Evolutionary conservation across 2,797 vertebrate species (phyloP), one percentile per base, ranked within the genome.

Genomic region (Ataeniobius toweri): DNA sequence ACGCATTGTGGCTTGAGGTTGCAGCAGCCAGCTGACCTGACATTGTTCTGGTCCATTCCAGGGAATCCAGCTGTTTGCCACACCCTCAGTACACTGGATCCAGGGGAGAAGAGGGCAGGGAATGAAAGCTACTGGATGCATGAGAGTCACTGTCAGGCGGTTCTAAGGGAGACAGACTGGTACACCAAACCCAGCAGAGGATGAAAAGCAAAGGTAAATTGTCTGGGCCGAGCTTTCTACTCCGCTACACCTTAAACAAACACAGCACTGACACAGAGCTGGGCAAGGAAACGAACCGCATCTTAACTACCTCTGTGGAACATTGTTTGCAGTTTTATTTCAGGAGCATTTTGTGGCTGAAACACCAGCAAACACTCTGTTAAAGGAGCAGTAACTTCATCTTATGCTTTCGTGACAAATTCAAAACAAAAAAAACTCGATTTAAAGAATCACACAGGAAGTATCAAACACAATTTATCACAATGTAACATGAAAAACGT

Each of bases 31-130:
- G 82, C 55, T 85, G 85, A 87, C 83, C 80, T 67, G 76, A 84
- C 83, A 87, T 82, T 86, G 89, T 91, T 90, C 80, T 75, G 74
- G 86, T 82, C 88, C 84, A 77, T 86, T 80, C 51, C 53, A 5
- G 72, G 58, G 74, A 89, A 85, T 88, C 84, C 71, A 75, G 85
- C 77, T 75, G 79, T 83, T 83, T 75, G 76, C 89, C 86, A n/a
- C 86, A 88, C 83, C 69, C 79, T 77, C 61, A 83, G 80, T 71
- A 71, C 31, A 74, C 81, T 20, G 72, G 53, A 80, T 83, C 83
- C 82, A 46, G 67, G 72, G 48, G 56, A 70, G 78, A 77, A 16
- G 20, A 56, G 76, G 20, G 16, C 58, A 8, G 36, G 44, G 74
- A 88, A 85, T 78, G 75, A 82, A 84, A 83, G 53, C 83, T 76